phyloP scores from a whole-genome alignment of 30 jellyfish, hydroid and myxozoan genomes.

The Hydractinia symbiolongicarpus region DNA sequence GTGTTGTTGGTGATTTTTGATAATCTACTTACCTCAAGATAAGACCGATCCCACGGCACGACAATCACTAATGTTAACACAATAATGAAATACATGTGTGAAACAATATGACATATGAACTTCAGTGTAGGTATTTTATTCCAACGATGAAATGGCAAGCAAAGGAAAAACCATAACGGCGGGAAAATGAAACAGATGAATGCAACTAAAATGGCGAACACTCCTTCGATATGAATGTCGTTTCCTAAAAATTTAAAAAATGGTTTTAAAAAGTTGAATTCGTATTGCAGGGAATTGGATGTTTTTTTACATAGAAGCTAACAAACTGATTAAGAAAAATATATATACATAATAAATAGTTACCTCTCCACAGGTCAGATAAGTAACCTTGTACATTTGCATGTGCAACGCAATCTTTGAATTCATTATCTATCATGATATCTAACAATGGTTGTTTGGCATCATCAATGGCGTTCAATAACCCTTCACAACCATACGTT shows the following conservation, averaged over 20 bases:
- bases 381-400: slow-evolving; percentile 81
- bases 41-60: slow-evolving; percentile 95
- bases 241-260: slow-evolving; percentile 1
- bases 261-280: not conserved
- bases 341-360: not conserved
- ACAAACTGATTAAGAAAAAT: too few species aligned
- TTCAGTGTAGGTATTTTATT: slow-evolving; percentile 86
- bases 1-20: too few species aligned
- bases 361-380: slow-evolving; percentile 93
- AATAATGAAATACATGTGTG: slow-evolving; percentile 66
- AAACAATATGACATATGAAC: slow-evolving; percentile 77
- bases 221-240: slow-evolving; percentile 27
- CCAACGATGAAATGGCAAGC: slow-evolving; percentile 81
- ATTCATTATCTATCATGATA: slow-evolving; percentile 74
- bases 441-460: slow-evolving; percentile 78
- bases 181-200: slow-evolving; percentile 67
- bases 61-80: slow-evolving; percentile 61
- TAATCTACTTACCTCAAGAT: slow-evolving; percentile 28
- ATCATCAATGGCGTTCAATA: slow-evolving; percentile 87
- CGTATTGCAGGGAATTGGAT: too few species aligned
- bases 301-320: too few species aligned
- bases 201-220: slow-evolving; percentile 19
- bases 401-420: slow-evolving; percentile 91
- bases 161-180: slow-evolving; percentile 92
- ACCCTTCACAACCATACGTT: slow-evolving; percentile 62